Evolutionary conservation across 2,113 vertebrate genomes (phyloP).

Genomic region (Dicaeum eximium): DNA sequence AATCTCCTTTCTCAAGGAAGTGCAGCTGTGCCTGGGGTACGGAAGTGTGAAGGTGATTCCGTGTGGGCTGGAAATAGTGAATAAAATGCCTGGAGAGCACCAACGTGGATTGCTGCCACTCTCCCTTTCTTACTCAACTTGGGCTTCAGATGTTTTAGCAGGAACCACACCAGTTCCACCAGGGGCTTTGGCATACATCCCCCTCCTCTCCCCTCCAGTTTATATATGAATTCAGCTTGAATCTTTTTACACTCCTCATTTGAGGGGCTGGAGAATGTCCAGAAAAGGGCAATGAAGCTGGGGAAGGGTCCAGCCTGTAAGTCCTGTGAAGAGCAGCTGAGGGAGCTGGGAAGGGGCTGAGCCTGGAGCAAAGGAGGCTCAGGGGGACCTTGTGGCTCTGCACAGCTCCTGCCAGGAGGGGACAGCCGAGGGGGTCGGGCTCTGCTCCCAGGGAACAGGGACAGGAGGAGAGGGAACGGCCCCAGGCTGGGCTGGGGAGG

Average conservation of each 20-base stretch:
- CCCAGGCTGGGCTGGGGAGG: background rate
- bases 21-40: background rate
- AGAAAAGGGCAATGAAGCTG: background rate
- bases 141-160: background rate
- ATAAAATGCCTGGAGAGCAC: background rate
- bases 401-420: background rate
- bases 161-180: background rate
- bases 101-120: fast-evolving
- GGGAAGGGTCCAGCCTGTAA: background rate
- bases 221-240: fast-evolving
- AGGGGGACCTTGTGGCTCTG: background rate
- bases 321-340: background rate
- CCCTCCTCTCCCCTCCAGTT: background rate
- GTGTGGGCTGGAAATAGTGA: fast-evolving
- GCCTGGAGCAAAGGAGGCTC: background rate
- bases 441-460: background rate
- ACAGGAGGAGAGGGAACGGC: background rate
- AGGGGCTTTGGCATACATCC: background rate
- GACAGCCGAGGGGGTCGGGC: background rate
- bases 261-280: background rate
- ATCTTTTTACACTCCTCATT: background rate
- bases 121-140: background rate
- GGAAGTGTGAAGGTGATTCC: background rate
- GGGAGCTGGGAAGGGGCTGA: background rate
- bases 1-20: background rate